Base-by-base conservation (phyloP, 2,888 invertebrate species). In the Mimas tiliae region DNA sequence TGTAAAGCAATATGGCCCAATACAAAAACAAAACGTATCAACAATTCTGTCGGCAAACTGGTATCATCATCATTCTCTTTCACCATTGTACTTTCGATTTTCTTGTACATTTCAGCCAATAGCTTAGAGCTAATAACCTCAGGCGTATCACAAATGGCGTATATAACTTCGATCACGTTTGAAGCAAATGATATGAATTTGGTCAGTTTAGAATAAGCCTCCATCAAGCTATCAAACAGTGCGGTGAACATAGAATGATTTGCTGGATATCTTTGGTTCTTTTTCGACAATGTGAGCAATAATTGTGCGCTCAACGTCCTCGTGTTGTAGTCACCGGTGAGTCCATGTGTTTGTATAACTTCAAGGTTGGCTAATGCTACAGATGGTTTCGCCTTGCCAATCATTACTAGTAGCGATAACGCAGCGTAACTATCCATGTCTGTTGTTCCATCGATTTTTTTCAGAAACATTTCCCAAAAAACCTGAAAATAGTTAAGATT, bases 381-480 rank as follows among this genome's bases (percentile, higher is more conserved):
- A 0, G 94, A 94, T 0, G 95, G 93, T 68, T 96, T 95, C 0
- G 94, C 94, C 75, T 94, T 94, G 12, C 89, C 83, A 62, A 93
- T 95, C 97, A 98, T 97, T 14, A 96, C 95, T 1, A 99, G 92
- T 0, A 99, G 84, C 67, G 96, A 94, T 4, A 98, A 88, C 0
- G 98, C 96, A 0, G 96, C 95, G 65, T 96, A 94, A 65, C 97
- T 96, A 69, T 98, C 96, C 74, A 95, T 94, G 52, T 95, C 94
- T 0, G 95, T 95, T 0, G 96, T 96, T 3, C 95, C 95, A 51
- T 96, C 95, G 12, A 95, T 92, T 81, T 96, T 96, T 77, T 96
- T 94, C 0, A 97, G 95, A 82, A 97, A 98, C 78, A 96, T 96
- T 86, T 98, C 97, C 96, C 98, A 98, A 68, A 98, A 92, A 12